Evolutionary conservation across 1,140 invertebrate species (phyloP).

Genomic region (Argopecten irradians): DNA sequence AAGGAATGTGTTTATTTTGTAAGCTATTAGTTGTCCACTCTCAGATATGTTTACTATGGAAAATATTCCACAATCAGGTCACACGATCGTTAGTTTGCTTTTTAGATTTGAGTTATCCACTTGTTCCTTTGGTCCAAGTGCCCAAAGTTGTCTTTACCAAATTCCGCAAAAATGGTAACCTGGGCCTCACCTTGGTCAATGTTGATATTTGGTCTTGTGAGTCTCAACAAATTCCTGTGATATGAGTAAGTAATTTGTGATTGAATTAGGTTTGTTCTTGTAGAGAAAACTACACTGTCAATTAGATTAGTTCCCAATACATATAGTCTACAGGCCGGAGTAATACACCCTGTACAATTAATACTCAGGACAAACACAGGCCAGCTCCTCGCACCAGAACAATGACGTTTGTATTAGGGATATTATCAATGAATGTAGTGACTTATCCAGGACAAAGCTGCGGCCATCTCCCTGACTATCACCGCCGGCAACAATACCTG

Average conservation of each 20-base stretch:
- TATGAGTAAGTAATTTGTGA: neutral
- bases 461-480: neutral
- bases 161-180: neutral
- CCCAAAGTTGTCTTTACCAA: neutral
- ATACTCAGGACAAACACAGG: neutral
- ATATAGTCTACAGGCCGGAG: neutral
- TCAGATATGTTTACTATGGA: constrained; percentile 2
- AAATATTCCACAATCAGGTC: neutral
- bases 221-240: neutral
- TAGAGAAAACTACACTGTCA: neutral
- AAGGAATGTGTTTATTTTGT: neutral
- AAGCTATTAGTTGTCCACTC: neutral
- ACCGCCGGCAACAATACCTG: neutral
- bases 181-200: constrained; percentile 6
- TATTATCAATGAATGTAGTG: constrained; percentile 4
- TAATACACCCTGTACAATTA: neutral
- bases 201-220: neutral
- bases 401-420: neutral
- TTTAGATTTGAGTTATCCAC: neutral
- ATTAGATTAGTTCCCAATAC: constrained; percentile 5
- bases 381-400: neutral
- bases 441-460: neutral
- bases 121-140: constrained; percentile 3
- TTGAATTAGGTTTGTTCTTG: constrained; percentile 22
- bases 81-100: constrained; percentile 9